These are phyloP conservation scores for Gorsachius magnificus DNA, from an alignment of 2,797 vertebrate species.

Conservation along the genomic window DNA sequence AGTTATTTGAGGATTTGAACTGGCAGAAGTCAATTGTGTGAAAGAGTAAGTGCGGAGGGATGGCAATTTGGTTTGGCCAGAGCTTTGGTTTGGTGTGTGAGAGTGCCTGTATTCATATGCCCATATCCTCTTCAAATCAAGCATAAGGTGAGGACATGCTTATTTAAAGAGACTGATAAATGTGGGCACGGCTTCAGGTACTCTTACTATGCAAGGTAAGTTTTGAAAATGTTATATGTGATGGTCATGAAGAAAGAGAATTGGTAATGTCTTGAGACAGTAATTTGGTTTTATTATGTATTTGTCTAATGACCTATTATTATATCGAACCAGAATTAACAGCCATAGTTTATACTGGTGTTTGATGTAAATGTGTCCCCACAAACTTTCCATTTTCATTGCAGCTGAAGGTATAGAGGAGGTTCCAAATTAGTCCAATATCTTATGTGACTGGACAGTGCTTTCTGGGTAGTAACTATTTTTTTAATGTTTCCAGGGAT, in stretches of 20 bases:
- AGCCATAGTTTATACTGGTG: not conserved
- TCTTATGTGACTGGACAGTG: not conserved
- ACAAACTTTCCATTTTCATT: not conserved
- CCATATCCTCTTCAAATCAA: not conserved
- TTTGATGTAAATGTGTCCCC: not conserved
- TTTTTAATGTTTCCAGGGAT: constrained; percentile 67
- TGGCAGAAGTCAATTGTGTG: not conserved
- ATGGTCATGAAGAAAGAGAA: not conserved
- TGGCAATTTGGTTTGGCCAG: not conserved
- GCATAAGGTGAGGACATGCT: not conserved
- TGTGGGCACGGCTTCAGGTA: not conserved
- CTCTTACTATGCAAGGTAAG: not conserved
- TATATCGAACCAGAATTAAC: not conserved
- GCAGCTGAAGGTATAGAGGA: not conserved
- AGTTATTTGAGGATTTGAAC: not conserved
- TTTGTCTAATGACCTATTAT: not conserved
- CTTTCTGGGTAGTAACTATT: constrained; percentile 2
- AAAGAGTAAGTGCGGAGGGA: not conserved
- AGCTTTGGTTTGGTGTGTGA: not conserved
- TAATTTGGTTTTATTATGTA: not conserved
- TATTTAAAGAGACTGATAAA: not conserved
- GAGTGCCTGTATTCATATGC: not conserved
- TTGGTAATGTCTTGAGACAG: not conserved
- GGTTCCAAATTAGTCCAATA: not conserved
- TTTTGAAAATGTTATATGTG: not conserved